Base-by-base conservation (phyloP, 2,797 vertebrate genomes). In the Cuculus canorus region DNA sequence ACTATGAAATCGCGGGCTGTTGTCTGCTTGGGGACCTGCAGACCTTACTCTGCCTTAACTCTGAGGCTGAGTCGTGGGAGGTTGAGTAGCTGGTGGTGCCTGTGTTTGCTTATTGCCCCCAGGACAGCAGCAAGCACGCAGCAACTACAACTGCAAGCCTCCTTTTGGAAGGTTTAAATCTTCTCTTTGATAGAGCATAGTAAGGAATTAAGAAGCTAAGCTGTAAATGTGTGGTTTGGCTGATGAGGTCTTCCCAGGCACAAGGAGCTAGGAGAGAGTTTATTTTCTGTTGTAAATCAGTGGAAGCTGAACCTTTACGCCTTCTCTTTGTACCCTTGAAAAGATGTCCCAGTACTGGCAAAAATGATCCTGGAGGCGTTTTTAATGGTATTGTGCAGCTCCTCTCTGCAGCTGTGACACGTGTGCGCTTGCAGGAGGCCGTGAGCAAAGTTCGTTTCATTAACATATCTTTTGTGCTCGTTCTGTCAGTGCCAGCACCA, bases 11-110 rank as follows among this genome's bases (percentile, higher is more conserved):
- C 27, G 57, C 66, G 86, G 59, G 65, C 90, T 93, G 27, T 30
- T 39, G 23, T 39, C 18, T 63, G 53, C 72, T 63, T 35, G 65
- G 71, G 59, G 15, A 56, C 11, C 7, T 37, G 88, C 85, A 2
- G 18, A 81, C 10, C 45, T 90, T 89, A 30, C 27, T 84, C 71
- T 84, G 88, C 86, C 95, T 92, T 82, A 79, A 70, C 59, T 57
- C 68, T 59, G 72, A 76, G 61, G 43, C 4, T 47, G 95, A 18
- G 39, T 33, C 8, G 1, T 32, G 12, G 2, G 8, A 90, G 84
- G 93, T 25, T 76, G 92, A 82, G 89, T 93, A 87, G 52, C 53
- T 63, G 3, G n/a, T 10, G 30, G 37, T 61, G 11, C 13, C 54
- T 53, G 27, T 0, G 0, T 32, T 32, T 48, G 84, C 64, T 45